phyloP scores from a whole-genome alignment of 2,888 invertebrate species.

The Andrena bicolor region DNA sequence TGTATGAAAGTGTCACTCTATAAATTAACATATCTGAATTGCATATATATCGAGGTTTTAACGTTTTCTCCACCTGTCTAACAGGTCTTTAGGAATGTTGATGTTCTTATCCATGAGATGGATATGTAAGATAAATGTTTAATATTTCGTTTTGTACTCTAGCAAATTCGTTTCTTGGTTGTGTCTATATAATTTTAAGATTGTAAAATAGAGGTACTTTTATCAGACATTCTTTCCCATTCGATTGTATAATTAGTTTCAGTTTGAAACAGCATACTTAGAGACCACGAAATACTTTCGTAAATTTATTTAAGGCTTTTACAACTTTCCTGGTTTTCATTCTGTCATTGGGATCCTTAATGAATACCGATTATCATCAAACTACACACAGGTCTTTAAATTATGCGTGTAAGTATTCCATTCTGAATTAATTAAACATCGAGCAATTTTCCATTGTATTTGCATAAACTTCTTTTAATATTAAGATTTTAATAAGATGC shows the following conservation, averaged over 20 bases:
- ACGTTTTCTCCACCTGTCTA: conserved; percentile 40
- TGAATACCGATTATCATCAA: neutral
- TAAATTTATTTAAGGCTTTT: neutral
- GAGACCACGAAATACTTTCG: conserved; percentile 16
- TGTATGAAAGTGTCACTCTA: conserved; percentile 22
- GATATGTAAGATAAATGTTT: conserved; percentile 48
- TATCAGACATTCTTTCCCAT: conserved; percentile 14
- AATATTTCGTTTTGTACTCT: conserved; percentile 42
- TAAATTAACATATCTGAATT: conserved; percentile 37
- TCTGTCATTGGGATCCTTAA: neutral
- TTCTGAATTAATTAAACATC: conserved; percentile 18
- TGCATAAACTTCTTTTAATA: neutral
- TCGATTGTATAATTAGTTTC: conserved; percentile 4
- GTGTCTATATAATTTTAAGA: conserved; percentile 47
- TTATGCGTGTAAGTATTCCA: neutral
- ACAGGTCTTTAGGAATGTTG: conserved; percentile 46
- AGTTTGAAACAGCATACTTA: neutral
- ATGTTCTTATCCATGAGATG: conserved; percentile 42
- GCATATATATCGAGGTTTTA: conserved; percentile 38
- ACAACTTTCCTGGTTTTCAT: neutral
- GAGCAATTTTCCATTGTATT: neutral
- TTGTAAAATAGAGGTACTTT: conserved; percentile 42
- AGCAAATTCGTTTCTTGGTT: conserved; percentile 42
- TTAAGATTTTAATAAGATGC: neutral
- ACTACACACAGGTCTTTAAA: conserved; percentile 32